These are phyloP conservation scores for Chlorops oryzae DNA, from an alignment of 1,140 invertebrate species.

Conservation along the genomic window DNA sequence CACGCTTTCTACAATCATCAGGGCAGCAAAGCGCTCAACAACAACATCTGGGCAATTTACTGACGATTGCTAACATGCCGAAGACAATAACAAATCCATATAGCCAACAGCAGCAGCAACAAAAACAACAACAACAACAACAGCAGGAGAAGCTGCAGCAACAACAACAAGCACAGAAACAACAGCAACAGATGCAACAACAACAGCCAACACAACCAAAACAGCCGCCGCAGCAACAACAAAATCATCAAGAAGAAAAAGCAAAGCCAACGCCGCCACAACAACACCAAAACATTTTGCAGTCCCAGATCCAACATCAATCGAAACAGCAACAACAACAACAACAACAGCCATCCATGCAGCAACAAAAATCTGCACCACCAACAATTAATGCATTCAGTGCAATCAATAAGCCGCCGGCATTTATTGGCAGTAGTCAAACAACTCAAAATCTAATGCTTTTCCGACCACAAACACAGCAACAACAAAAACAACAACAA, in stretches of 20 bases:
- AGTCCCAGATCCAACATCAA: not conserved
- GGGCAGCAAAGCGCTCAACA: too few species aligned
- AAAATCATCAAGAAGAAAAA: not conserved
- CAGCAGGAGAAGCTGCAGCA: slow-evolving; percentile 14
- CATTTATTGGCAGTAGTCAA: too few species aligned
- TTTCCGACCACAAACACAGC: slow-evolving; percentile 1
- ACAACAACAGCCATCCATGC: slow-evolving; percentile 10
- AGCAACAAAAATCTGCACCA: not conserved
- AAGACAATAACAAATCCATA: slow-evolving; percentile 9
- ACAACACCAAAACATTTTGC: slow-evolving; percentile 4
- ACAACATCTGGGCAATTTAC: slow-evolving; percentile 26
- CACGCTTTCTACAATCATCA: too few species aligned
- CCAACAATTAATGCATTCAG: not conserved
- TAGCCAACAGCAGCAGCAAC: slow-evolving; percentile 20
- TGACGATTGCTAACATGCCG: slow-evolving; percentile 25
- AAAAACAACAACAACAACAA: slow-evolving; percentile 18
- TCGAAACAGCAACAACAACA: slow-evolving; percentile 19
- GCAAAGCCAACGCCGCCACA: slow-evolving; percentile 9
- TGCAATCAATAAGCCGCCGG: too few species aligned
- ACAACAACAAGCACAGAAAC: slow-evolving; percentile 16
- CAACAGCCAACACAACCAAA: slow-evolving; percentile 5
- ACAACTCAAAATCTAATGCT: slow-evolving; percentile 2
- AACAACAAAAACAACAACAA: not conserved
- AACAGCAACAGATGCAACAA: slow-evolving; percentile 24
- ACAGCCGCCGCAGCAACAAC: slow-evolving; percentile 12